Conservation (phyloP, 1,140 invertebrate species). For the Tyrophagus putrescentiae region DNA sequence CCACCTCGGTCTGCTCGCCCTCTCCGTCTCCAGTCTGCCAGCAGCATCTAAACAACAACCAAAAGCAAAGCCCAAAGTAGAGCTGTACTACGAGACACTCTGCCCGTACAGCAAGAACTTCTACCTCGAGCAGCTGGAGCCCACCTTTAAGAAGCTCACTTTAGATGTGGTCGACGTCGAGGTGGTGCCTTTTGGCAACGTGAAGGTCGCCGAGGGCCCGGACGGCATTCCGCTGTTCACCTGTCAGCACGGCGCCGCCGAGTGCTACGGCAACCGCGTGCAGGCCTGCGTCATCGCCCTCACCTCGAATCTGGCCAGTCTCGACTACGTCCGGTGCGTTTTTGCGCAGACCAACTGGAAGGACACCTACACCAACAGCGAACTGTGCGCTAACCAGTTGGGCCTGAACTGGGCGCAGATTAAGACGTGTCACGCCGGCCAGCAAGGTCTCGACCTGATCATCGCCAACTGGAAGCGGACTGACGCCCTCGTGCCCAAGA, state of each 20-base stretch:
- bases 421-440: background rate
- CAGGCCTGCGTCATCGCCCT: slow-evolving; percentile 24
- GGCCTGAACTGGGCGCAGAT: background rate
- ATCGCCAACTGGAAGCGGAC: background rate
- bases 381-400: slow-evolving; percentile 5
- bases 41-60: no score
- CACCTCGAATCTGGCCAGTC: background rate
- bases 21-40: no score
- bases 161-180: slow-evolving; percentile 33
- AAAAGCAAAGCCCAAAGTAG: slow-evolving; percentile 11
- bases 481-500: background rate
- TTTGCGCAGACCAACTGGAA: slow-evolving; percentile 1
- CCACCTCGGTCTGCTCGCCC: no score
- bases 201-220: slow-evolving; percentile 31
- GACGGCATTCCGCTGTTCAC: slow-evolving; percentile 21
- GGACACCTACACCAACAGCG: background rate
- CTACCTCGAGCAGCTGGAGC: slow-evolving; percentile 55
- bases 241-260: slow-evolving; percentile 20
- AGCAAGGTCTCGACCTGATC: background rate
- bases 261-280: slow-evolving; percentile 29
- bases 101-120: slow-evolving; percentile 81
- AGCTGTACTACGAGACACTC: slow-evolving; percentile 47
- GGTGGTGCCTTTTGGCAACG: slow-evolving; percentile 77
- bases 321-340: slow-evolving; percentile 13
- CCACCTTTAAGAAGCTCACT: slow-evolving; percentile 38